Percentiles rank a stretch among this genome's conserved stretches.
These are phyloP conservation scores for Metopolophium dirhodum DNA, from an alignment of 1,140 invertebrate genomes.

Conservation along the genomic window DNA sequence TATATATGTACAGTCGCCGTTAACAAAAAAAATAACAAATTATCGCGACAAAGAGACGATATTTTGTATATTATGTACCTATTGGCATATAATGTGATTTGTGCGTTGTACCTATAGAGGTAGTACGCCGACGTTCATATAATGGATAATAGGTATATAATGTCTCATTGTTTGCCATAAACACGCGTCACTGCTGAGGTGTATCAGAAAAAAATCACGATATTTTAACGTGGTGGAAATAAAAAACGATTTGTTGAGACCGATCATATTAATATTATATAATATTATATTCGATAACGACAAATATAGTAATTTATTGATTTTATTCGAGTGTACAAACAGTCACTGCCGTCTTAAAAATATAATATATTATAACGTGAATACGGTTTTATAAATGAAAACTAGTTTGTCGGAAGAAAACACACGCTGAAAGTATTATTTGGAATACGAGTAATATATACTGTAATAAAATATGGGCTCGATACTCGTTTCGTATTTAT, in stretches of 20 bases:
- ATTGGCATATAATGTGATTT: neutral
- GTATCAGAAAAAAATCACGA: neutral
- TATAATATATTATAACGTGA: neutral
- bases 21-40: neutral
- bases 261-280: neutral
- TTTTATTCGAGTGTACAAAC: neutral
- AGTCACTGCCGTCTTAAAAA: neutral
- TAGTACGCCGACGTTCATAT: neutral
- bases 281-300: neutral
- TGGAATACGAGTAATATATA: neutral
- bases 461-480: neutral
- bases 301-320: neutral
- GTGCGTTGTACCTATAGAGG: neutral
- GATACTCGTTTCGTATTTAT: too few species aligned
- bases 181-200: neutral
- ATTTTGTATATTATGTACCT: neutral
- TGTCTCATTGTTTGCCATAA: neutral
- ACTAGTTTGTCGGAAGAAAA: neutral
- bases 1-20: neutral
- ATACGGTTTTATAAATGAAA: neutral
- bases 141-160: neutral
- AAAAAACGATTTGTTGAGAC: neutral
- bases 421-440: neutral
- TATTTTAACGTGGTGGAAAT: neutral
- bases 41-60: neutral